Base-by-base conservation (phyloP, 2,888 invertebrate genomes). In the Copidosoma aretas region DNA sequence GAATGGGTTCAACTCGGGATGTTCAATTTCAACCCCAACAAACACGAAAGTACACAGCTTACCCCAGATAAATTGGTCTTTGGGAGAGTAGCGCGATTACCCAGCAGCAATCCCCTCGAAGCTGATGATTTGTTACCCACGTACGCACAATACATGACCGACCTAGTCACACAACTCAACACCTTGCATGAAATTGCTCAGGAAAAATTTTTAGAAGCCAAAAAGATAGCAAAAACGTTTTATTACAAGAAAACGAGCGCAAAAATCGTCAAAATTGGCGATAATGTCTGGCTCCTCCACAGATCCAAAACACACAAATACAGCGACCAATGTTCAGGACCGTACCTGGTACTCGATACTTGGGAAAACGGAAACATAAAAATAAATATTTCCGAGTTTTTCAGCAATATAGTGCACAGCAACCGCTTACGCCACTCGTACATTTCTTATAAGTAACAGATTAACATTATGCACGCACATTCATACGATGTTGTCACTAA, bases 351-450 rank as follows among this genome's bases (percentile, higher is more conserved):
- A 5, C 12, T 62, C 8, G 62, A 67, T 17, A 57, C 51, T 1
- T 46, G 61, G 25, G 17, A 54, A 15, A 67, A 67, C 21, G 49
- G 58, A 4, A 54, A 56, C 24, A 24, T 63, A 22, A 61, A n/a
- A 46, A 41, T 59, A 1, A 5, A 59, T 22, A 41, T 43, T 19
- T 39, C 10, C 22, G 22, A 21, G 12, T 43, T 10, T 1, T 4
- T 1, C 1, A 21, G 51, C 15, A 61, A 52, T 19, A 21, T 46
- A 8, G 25, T 61, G 1, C n/a, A 61, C 19, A 21, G 32, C 41
- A 51, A 61, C 24, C 25, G 61, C 32, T 21, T 59, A 46, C 22
- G 57, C 21, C n/a, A 32, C 25, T 39, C n/a, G 15, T 14, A 10
- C 1, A 57, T 24, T 32, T n/a, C 12, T 46, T 32, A 5, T 32